These are phyloP conservation scores for Drosophila prosaltans DNA, from an alignment of 1,140 invertebrate genomes.

Conservation along the genomic window DNA sequence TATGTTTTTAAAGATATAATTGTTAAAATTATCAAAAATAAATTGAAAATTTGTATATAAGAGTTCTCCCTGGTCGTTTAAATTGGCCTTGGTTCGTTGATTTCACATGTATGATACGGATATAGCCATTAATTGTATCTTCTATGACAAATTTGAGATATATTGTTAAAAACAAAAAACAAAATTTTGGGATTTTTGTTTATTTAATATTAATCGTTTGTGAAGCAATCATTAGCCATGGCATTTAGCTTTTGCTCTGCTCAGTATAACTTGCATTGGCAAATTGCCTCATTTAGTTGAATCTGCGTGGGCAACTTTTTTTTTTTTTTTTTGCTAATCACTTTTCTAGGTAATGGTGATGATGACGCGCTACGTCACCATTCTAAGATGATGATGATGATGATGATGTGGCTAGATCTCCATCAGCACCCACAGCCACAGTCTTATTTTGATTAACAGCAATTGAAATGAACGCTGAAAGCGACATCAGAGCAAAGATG, in stretches of 20 bases:
- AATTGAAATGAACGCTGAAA: constrained; percentile 69
- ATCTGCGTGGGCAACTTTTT: constrained; percentile 25
- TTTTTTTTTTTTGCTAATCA: constrained; percentile 35
- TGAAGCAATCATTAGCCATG: not conserved
- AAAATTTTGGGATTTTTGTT: not conserved
- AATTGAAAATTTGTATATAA: too few relatives aligned
- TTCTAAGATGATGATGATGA: constrained; percentile 31
- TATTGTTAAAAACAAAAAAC: not conserved
- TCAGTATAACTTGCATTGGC: not conserved
- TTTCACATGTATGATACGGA: too few relatives aligned
- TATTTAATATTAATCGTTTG: constrained; percentile 4
- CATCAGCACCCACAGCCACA: constrained; percentile 32
- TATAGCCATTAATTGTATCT: too few relatives aligned
- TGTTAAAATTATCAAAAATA: too few relatives aligned
- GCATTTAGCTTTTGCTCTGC: not conserved
- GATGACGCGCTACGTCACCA: not conserved
- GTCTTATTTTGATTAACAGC: constrained; percentile 54
- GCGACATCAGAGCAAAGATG: constrained; percentile 14
- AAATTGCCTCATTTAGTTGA: constrained; percentile 30
- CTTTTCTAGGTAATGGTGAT: constrained; percentile 23
- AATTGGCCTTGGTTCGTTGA: too few relatives aligned
- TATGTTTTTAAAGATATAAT: too few relatives aligned
- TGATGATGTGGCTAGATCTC: constrained; percentile 31
- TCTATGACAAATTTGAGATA: too few relatives aligned
- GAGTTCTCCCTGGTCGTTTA: too few relatives aligned